Percentiles rank a stretch among this genome's conserved stretches.
Evolutionary conservation across 2,113 vertebrate genomes (phyloP).

Genomic region (Oryzias javanicus): DNA sequence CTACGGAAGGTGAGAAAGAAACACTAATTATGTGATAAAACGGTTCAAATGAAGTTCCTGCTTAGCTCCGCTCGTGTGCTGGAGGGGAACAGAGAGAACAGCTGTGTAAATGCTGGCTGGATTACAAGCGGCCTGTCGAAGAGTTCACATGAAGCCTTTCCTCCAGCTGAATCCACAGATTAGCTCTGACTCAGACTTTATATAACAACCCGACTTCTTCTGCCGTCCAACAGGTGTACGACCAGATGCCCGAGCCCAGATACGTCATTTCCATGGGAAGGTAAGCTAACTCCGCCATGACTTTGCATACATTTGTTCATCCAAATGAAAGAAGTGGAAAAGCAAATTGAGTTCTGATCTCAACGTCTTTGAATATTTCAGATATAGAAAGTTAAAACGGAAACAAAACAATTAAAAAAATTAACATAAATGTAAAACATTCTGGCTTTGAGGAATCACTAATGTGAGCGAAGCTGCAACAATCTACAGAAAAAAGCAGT

Average conservation of each 20-base stretch:
- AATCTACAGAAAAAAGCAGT: no score
- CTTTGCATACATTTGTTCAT: not conserved
- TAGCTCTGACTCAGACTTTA: conserved; percentile 37
- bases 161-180: conserved; percentile 52
- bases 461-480: no score
- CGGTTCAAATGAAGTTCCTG: conserved; percentile 2
- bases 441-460: no score
- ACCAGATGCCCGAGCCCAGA: conserved; percentile 97
- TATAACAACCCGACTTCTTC: conserved; percentile 28
- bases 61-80: conserved; percentile 12
- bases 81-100: conserved; percentile 24
- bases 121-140: conserved; percentile 49
- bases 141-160: conserved; percentile 31
- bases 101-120: conserved; percentile 41
- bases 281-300: conserved; percentile 63
- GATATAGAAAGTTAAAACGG: not conserved
- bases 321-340: not conserved
- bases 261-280: conserved; percentile 99
- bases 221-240: conserved; percentile 84
- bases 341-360: not conserved
- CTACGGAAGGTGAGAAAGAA: conserved; percentile 85
- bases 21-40: not conserved
- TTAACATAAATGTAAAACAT: no score
- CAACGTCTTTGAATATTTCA: not conserved
- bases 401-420: not conserved